Percentiles rank a stretch among this genome's conserved stretches.
Evolutionary conservation across 2,888 invertebrate genomes (phyloP).

Genomic region (Thysanoteuthis rhombus): DNA sequence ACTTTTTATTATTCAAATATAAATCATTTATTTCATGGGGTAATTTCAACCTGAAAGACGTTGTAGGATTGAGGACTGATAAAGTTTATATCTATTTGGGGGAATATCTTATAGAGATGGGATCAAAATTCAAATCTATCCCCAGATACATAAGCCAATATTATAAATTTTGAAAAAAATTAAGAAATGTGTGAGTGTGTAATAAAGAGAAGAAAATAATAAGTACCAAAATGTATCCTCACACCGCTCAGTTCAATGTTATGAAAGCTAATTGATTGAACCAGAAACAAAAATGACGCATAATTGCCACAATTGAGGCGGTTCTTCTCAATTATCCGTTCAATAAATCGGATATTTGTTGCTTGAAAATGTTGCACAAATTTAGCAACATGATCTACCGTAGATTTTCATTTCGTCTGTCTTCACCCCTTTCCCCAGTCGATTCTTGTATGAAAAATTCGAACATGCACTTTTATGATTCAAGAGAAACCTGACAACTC

Average conservation of each 20-base stretch:
- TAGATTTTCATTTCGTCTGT: not conserved
- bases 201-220: too few relatives aligned
- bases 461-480: not conserved
- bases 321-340: not conserved
- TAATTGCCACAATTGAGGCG: not conserved
- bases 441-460: not conserved
- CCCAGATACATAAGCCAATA: too few relatives aligned
- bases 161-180: too few relatives aligned
- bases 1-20: too few relatives aligned
- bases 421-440: not conserved
- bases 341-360: not conserved
- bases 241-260: not conserved
- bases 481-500: not conserved
- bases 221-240: too few relatives aligned
- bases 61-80: too few relatives aligned
- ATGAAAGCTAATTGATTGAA: not conserved
- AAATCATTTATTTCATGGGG: too few relatives aligned
- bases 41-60: too few relatives aligned
- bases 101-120: too few relatives aligned
- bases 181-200: too few relatives aligned
- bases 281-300: not conserved
- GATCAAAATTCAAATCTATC: too few relatives aligned
- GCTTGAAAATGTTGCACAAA: not conserved
- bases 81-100: too few relatives aligned
- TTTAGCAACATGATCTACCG: not conserved